Conservation (phyloP, 2,113 vertebrate genomes). For the Parus major region DNA sequence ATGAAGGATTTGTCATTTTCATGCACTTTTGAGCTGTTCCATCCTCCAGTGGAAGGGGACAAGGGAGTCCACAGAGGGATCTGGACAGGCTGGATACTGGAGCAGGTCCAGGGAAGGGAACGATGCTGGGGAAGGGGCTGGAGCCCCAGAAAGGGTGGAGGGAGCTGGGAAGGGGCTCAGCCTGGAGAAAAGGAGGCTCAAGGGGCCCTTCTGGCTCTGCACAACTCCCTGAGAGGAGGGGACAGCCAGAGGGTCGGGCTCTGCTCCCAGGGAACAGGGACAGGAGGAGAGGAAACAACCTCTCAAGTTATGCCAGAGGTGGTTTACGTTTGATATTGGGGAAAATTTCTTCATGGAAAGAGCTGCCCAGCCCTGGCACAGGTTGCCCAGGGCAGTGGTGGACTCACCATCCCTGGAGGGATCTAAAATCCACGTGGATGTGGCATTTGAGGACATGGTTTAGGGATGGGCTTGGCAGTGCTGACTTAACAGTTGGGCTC, state of each 20-base stretch:
- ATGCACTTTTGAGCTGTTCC: background rate
- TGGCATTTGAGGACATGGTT: background rate
- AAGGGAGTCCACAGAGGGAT: background rate
- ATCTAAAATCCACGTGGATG: background rate
- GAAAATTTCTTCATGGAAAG: background rate
- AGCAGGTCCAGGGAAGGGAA: background rate
- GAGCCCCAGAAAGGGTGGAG: background rate
- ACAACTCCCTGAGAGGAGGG: background rate
- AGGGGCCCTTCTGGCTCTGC: background rate
- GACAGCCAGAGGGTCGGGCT: rapidly evolving
- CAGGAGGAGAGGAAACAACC: rapidly evolving
- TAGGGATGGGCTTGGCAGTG: background rate
- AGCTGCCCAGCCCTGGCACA: background rate
- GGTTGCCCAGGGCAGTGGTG: background rate
- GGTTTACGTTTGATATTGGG: background rate
- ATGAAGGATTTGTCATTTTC: background rate
- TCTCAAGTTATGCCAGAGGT: background rate
- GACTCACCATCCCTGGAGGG: background rate
- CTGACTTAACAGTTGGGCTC: background rate
- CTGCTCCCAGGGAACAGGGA: background rate
- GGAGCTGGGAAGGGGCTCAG: background rate
- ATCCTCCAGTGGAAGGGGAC: background rate
- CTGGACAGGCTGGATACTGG: background rate
- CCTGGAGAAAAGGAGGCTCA: background rate
- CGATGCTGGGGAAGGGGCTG: rapidly evolving